These are phyloP conservation scores for Dysmachus trigonus DNA, from an alignment of 2,888 invertebrate species.

Conservation along the genomic window DNA sequence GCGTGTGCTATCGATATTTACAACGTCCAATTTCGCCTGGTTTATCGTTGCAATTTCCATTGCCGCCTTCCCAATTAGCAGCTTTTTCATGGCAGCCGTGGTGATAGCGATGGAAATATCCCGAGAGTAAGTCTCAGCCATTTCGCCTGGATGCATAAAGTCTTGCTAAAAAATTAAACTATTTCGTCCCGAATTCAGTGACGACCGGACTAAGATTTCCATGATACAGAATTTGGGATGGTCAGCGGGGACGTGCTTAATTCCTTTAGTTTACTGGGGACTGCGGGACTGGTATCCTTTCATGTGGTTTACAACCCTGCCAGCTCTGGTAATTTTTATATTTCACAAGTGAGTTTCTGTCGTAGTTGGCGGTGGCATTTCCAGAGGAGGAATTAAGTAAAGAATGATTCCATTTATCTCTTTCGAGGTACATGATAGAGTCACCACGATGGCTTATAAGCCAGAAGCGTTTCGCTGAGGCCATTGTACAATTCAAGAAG, in stretches of 20 bases:
- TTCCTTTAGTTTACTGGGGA: constrained; percentile 67
- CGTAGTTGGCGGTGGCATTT: not conserved
- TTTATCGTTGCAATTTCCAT: constrained; percentile 64
- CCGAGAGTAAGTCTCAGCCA: constrained; percentile 61
- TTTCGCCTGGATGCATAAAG: not conserved
- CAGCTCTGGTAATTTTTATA: constrained; percentile 63
- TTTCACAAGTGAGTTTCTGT: constrained; percentile 63
- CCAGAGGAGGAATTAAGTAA: not conserved
- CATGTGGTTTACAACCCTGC: constrained; percentile 66
- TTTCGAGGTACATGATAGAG: constrained; percentile 69
- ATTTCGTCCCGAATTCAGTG: constrained; percentile 54
- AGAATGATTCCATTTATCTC: not conserved
- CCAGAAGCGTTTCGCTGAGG: constrained; percentile 65
- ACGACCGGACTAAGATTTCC: constrained; percentile 66
- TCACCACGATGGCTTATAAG: constrained; percentile 73
- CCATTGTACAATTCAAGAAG: constrained; percentile 66
- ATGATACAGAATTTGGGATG: constrained; percentile 67
- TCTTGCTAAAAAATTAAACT: not conserved
- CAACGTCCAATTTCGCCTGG: constrained; percentile 61
- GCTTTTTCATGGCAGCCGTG: constrained; percentile 66
- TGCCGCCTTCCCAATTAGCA: constrained; percentile 64
- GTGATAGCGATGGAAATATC: constrained; percentile 69
- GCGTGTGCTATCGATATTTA: constrained; percentile 61
- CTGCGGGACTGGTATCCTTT: constrained; percentile 66
- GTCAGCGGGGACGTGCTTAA: constrained; percentile 66